Base-by-base conservation (phyloP, 2,888 invertebrate species). In the Exephanes ischioxanthus region DNA sequence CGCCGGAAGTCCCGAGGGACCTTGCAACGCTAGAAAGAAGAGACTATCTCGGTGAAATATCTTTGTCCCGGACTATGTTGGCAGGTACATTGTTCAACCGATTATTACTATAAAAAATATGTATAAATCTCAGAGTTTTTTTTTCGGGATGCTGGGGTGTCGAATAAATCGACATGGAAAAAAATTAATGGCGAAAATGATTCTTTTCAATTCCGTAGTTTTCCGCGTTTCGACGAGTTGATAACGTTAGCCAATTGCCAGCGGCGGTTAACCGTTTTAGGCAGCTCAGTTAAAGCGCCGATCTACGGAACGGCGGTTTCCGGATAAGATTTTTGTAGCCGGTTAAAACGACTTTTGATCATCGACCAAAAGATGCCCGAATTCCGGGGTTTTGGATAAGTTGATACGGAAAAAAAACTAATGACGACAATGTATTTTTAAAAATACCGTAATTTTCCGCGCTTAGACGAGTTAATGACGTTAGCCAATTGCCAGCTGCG, bases 31-130 rank as follows among this genome's bases (percentile, higher is more conserved):
- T 0, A 87, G 96, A 41, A 96, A 97, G 93, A 97, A 97, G 93
- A 95, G 97, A 86, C 96, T 97, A 53, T 97, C 97, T 58, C 98
- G 98, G 98, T 5, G 37, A 0, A 97, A 97, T 94, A 97, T 97
- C 87, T 97, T 98, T 93, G 96, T 97, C 66, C 97, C 97, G 75
- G 97, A 97, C 90, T 90, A 93, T 16, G 93, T 91, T 58, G 85
- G 87, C 90, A 93, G 93, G 93, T 94, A 92, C 45, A 73, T 58
- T 11, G 9, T 2, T 81, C 7, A 7, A 7, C 37, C 11, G 19
- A 53, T 30, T 16, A 14, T 67, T 16, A 77, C 70, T 19, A 41
- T 53, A 6, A 7, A 7, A 19, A 3, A 26, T 26, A 26, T 26
- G 26, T 26, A 26, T 53, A 3, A 26, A 2, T 9, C 22, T 53